These are phyloP conservation scores for Eupeodes latifasciatus DNA, from an alignment of 2,888 invertebrate genomes.

Conservation along the genomic window DNA sequence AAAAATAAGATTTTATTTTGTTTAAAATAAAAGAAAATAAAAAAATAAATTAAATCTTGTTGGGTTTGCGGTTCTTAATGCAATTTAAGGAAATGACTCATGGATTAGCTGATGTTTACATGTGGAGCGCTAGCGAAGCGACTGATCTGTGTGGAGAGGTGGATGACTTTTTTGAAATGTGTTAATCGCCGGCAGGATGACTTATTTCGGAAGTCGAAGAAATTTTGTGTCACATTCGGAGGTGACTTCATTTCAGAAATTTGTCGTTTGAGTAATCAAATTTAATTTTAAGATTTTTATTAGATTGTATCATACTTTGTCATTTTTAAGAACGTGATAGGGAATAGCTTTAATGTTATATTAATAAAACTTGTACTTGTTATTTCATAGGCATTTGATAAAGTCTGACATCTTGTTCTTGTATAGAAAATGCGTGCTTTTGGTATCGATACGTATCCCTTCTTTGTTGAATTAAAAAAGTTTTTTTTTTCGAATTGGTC, in stretches of 20 bases:
- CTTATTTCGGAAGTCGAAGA: constrained; percentile 28
- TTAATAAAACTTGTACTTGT: too few relatives aligned
- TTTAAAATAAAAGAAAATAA: constrained; percentile 5
- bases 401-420: too few relatives aligned
- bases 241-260: neutral
- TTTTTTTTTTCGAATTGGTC: too few relatives aligned
- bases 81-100: constrained; percentile 52
- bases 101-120: constrained; percentile 9
- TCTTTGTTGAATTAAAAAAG: too few relatives aligned
- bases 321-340: too few relatives aligned
- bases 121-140: neutral
- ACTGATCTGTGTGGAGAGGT: constrained; percentile 33
- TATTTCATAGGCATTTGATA: too few relatives aligned
- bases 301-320: too few relatives aligned
- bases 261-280: neutral
- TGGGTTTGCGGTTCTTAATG: constrained; percentile 18
- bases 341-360: too few relatives aligned
- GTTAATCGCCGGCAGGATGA: constrained; percentile 53
- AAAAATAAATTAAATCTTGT: constrained; percentile 43
- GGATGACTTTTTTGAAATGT: constrained; percentile 55
- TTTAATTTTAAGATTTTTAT: neutral
- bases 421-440: too few relatives aligned
- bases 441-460: too few relatives aligned
- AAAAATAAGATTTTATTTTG: constrained; percentile 16
- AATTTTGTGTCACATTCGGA: neutral